Evolutionary conservation across 2,797 vertebrate species (phyloP).

Genomic region (Sebastes goodei): DNA sequence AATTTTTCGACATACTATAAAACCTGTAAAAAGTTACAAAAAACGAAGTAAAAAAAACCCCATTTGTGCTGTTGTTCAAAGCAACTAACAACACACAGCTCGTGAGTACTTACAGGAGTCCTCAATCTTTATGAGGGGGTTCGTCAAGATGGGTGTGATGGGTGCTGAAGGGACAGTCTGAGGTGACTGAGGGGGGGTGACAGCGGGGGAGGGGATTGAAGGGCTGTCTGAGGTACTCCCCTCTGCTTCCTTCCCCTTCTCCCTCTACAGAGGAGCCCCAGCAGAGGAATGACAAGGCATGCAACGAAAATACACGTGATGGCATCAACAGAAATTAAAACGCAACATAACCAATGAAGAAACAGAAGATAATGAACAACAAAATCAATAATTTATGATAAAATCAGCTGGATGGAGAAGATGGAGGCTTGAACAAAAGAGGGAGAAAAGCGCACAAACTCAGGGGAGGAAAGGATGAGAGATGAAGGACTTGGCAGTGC

Average conservation of each 20-base stretch:
- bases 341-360: constrained; percentile 48
- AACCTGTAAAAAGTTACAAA: not conserved
- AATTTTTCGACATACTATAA: not conserved
- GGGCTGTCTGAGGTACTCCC: constrained; percentile 70
- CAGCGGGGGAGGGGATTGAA: constrained; percentile 79
- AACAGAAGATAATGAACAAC: not conserved
- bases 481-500: not conserved
- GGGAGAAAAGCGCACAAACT: not conserved
- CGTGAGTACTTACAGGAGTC: constrained; percentile 83
- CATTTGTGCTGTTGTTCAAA: too few species aligned
- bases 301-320: constrained; percentile 72
- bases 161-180: constrained; percentile 85
- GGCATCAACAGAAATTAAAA: constrained; percentile 72
- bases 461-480: not conserved
- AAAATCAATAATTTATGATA: not conserved
- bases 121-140: constrained; percentile 85
- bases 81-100: not conserved
- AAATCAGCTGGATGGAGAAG: not conserved
- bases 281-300: constrained; percentile 63
- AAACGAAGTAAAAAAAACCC: not conserved
- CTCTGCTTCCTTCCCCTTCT: constrained; percentile 87
- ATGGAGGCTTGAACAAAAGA: not conserved
- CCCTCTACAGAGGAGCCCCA: constrained; percentile 83
- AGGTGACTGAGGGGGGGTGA: constrained; percentile 82
- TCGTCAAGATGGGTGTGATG: constrained; percentile 80